A percentile compares a stretch with the other conserved stretches of the same genome.
Conservation (phyloP, 1,140 invertebrate species). For the Diorhabda carinulata region DNA sequence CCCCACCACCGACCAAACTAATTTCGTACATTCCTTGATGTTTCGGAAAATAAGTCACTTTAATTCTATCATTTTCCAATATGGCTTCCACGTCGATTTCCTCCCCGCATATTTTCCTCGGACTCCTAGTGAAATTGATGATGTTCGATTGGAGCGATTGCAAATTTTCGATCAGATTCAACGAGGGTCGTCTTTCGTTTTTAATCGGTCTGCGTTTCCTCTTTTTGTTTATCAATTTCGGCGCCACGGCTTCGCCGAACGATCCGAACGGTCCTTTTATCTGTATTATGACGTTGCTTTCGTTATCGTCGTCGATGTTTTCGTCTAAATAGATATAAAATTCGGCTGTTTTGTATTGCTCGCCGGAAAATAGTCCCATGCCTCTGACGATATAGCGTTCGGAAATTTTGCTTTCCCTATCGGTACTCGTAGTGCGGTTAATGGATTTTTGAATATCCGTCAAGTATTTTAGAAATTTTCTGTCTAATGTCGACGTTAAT, state of each 20-base stretch:
- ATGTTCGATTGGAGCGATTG: background rate
- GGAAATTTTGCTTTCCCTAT: conserved; percentile 40
- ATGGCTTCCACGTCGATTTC: conserved; percentile 34
- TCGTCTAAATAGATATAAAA: conserved; percentile 41
- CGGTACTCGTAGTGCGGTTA: conserved; percentile 39
- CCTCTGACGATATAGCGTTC: conserved; percentile 55
- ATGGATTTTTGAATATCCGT: conserved; percentile 49
- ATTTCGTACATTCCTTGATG: conserved; percentile 42
- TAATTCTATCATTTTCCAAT: conserved; percentile 36
- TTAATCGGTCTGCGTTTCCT: conserved; percentile 14
- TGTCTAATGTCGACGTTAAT: conserved; percentile 45
- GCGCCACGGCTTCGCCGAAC: conserved; percentile 29
- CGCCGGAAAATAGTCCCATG: conserved; percentile 54
- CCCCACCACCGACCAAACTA: conserved; percentile 34
- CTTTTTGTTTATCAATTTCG: conserved; percentile 13
- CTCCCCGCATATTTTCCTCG: background rate
- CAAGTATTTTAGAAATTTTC: conserved; percentile 52
- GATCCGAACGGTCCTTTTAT: conserved; percentile 37
- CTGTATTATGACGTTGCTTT: conserved; percentile 30
- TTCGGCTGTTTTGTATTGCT: conserved; percentile 48
- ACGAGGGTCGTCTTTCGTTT: conserved; percentile 13
- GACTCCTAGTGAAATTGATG: background rate
- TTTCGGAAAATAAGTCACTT: conserved; percentile 38
- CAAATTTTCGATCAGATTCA: background rate
- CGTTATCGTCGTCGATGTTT: conserved; percentile 3